A percentile compares a stretch with the other conserved stretches of the same genome.
These are phyloP conservation scores for Archilochus colubris DNA, from an alignment of 2,113 vertebrate species.

Conservation along the genomic window DNA sequence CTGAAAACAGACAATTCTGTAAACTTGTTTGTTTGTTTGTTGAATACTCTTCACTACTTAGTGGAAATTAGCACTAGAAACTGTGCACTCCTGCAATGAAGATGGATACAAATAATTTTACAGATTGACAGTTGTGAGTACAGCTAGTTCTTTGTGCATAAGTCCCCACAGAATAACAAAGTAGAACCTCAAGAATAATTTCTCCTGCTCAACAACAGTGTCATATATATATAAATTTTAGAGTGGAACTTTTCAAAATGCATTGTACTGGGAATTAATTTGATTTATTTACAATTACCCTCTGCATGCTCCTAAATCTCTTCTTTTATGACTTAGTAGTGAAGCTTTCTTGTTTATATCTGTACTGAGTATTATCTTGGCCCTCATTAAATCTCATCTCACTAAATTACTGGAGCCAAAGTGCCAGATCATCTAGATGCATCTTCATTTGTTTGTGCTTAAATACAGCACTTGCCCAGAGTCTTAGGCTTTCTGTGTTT, in stretches of 20 bases:
- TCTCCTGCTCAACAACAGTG: not conserved
- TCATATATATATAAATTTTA: conserved; percentile 19
- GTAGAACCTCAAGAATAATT: conserved; percentile 13
- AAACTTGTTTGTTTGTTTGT: not conserved
- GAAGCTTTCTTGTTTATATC: conserved; percentile 35
- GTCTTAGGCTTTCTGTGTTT: not conserved
- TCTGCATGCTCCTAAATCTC: conserved; percentile 46
- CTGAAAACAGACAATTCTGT: not conserved
- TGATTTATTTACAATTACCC: conserved; percentile 57
- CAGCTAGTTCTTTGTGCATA: not conserved
- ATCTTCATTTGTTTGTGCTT: conserved; percentile 14
- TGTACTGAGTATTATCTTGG: conserved; percentile 27
- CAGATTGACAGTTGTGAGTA: not conserved
- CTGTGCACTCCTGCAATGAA: not conserved
- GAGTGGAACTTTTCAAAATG: conserved; percentile 24
- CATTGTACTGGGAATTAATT: not conserved
- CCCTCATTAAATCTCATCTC: conserved; percentile 47
- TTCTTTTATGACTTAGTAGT: conserved; percentile 21
- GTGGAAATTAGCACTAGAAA: not conserved
- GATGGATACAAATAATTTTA: not conserved
- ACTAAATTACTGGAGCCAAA: conserved; percentile 33
- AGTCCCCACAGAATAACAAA: conserved; percentile 16
- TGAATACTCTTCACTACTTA: not conserved
- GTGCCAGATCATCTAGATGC: not conserved
- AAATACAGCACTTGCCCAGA: not conserved